These are phyloP conservation scores for Teleogryllus occipitalis DNA, from an alignment of 1,140 invertebrate species.

Conservation along the genomic window DNA sequence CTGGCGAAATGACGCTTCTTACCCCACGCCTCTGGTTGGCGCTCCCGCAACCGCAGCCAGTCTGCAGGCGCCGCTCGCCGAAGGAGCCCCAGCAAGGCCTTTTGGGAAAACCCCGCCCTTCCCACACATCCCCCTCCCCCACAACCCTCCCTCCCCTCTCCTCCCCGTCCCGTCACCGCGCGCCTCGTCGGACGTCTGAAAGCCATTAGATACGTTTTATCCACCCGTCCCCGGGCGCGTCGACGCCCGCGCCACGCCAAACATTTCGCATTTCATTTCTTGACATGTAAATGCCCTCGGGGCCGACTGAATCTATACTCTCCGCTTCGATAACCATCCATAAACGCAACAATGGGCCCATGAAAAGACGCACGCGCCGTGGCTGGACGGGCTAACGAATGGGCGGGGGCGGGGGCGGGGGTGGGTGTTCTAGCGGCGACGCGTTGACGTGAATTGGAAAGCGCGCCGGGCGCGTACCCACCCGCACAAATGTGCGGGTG, in stretches of 20 bases:
- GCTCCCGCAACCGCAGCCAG: too few species aligned
- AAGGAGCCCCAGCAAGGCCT: background rate
- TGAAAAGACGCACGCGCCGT: background rate
- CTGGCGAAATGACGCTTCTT: too few species aligned
- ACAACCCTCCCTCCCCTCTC: too few species aligned
- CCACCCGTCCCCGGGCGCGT: background rate
- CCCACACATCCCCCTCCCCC: background rate
- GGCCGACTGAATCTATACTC: background rate
- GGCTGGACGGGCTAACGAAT: too few species aligned
- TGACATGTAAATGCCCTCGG: background rate
- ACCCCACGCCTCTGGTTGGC: too few species aligned
- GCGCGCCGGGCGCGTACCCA: too few species aligned
- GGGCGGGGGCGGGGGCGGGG: too few species aligned
- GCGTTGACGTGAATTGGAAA: too few species aligned
- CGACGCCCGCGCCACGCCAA: background rate
- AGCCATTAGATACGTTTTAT: conserved; percentile 1
- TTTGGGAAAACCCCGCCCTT: background rate
- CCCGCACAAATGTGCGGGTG: too few species aligned
- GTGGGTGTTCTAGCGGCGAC: too few species aligned
- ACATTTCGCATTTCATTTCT: background rate
- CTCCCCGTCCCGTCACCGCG: too few species aligned
- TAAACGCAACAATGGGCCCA: background rate
- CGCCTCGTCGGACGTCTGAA: background rate
- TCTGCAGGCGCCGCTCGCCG: too few species aligned
- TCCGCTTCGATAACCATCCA: background rate